A percentile compares a stretch with the other conserved stretches of the same genome.
Evolutionary conservation across 2,113 vertebrate species (phyloP).

Genomic region (Triplophysa siluroides): DNA sequence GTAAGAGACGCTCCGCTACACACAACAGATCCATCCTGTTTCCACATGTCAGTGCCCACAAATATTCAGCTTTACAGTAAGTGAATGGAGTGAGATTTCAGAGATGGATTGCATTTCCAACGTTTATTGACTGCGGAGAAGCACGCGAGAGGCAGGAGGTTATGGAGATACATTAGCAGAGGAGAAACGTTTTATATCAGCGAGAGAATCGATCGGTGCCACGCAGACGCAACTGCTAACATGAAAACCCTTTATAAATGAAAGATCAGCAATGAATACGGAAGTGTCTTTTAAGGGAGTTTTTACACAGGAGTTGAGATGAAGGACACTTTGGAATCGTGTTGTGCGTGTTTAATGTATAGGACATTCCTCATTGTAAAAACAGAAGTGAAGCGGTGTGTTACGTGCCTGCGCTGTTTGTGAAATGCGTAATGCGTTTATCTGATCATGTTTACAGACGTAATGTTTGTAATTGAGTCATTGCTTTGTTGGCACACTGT

Average conservation of each 20-base stretch:
- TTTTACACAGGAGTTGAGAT: too few species aligned
- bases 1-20: constrained; percentile 10
- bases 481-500: neutral
- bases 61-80: constrained; percentile 76
- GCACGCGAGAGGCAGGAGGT: constrained; percentile 45
- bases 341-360: too few species aligned
- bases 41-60: constrained; percentile 54
- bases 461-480: neutral
- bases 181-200: constrained; percentile 35
- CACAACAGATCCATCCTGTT: constrained; percentile 10
- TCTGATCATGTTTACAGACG: neutral
- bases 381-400: neutral
- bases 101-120: constrained; percentile 77
- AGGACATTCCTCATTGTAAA: neutral
- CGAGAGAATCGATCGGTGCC: constrained; percentile 63
- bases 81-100: constrained; percentile 77
- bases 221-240: neutral
- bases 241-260: neutral
- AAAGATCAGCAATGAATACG: too few species aligned
- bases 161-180: constrained; percentile 75
- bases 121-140: constrained; percentile 72
- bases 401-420: neutral
- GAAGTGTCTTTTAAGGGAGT: too few species aligned
- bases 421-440: neutral
- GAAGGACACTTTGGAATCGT: too few species aligned